A percentile compares a stretch with the other conserved stretches of the same genome.
Evolutionary conservation across 1,140 invertebrate genomes (phyloP).

Genomic region (Camponotus vicinus): DNA sequence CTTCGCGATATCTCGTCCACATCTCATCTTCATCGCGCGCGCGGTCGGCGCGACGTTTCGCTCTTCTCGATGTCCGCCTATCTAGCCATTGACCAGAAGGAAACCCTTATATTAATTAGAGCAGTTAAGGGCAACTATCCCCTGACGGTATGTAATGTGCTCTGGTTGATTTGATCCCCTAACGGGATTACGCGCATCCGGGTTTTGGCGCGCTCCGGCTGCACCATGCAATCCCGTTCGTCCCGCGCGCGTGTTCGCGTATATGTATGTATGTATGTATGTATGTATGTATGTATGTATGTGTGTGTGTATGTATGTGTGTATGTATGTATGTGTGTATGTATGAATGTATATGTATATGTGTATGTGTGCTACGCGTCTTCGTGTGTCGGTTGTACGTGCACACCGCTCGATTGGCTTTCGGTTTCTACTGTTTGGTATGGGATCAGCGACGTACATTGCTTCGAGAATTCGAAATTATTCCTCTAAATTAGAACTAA

Average conservation of each 20-base stretch:
- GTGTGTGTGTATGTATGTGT: not conserved
- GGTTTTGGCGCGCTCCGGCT: conserved; percentile 67
- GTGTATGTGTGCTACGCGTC: not conserved
- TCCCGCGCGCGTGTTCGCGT: conserved; percentile 42
- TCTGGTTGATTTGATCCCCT: conserved; percentile 76
- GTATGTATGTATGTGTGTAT: not conserved
- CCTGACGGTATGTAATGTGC: conserved; percentile 76
- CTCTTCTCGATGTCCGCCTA: not conserved
- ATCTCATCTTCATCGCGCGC: conserved; percentile 4
- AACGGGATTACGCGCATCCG: conserved; percentile 74
- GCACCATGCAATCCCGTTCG: conserved; percentile 69
- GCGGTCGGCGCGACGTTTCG: not conserved
- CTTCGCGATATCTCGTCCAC: not conserved
- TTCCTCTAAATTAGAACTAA: conserved; percentile 63
- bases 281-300: not conserved
- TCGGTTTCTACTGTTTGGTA: conserved; percentile 51
- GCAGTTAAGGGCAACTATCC: conserved; percentile 76
- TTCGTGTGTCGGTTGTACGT: conserved; percentile 27
- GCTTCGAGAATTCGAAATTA: conserved; percentile 72
- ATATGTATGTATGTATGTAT: not conserved
- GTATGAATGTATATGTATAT: not conserved
- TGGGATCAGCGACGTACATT: conserved; percentile 48
- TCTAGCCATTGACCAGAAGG: conserved; percentile 60
- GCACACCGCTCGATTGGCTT: conserved; percentile 70
- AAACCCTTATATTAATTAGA: conserved; percentile 79